These are phyloP conservation scores for Chunga burmeisteri DNA, from an alignment of 2,113 vertebrate genomes.

Conservation along the genomic window DNA sequence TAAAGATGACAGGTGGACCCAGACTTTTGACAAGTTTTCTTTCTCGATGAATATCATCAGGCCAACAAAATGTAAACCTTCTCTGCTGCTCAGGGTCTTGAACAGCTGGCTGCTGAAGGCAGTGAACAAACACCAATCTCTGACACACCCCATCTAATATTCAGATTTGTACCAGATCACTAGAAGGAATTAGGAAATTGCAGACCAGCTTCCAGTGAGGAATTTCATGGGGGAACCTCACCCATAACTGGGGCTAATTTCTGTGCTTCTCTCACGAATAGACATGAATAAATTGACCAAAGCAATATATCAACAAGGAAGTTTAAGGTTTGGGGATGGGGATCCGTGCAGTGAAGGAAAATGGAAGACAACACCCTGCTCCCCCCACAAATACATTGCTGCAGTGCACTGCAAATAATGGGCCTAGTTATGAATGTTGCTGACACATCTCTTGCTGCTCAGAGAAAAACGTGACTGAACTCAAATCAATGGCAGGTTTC, in stretches of 20 bases:
- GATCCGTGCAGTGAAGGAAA: neutral
- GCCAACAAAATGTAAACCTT: neutral
- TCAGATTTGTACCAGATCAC: neutral
- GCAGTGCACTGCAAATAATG: neutral
- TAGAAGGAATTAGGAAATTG: neutral
- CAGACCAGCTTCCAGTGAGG: neutral
- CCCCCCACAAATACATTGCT: neutral
- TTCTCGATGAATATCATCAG: neutral
- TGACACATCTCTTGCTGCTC: neutral
- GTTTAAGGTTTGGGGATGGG: too few relatives aligned
- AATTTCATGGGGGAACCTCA: neutral
- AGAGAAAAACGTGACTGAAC: neutral
- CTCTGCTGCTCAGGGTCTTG: neutral
- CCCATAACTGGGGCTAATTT: neutral
- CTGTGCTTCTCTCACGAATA: neutral
- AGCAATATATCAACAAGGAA: neutral
- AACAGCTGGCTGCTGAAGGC: neutral
- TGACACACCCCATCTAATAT: neutral
- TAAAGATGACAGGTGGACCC: neutral
- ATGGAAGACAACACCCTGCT: neutral
- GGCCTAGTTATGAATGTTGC: neutral
- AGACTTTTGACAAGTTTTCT: neutral
- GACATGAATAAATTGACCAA: accelerated
- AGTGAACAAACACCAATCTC: neutral
- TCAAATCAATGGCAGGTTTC: neutral